Conservation (phyloP, 2,113 vertebrate genomes). For the Dicerorhinus sumatrensis region DNA sequence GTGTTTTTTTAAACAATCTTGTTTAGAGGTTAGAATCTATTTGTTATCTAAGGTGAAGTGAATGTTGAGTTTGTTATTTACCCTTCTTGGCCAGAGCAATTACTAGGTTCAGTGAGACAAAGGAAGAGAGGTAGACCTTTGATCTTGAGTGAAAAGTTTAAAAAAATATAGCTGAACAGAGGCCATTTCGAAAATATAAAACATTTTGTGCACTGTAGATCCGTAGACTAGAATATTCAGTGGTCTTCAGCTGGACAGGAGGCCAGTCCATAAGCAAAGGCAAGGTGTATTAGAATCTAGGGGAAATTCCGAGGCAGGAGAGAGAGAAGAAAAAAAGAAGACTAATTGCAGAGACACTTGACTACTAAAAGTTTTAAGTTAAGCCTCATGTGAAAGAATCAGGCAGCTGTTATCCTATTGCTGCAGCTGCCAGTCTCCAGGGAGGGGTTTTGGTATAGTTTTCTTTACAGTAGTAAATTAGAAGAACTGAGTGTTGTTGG, state of each 20-base stretch:
- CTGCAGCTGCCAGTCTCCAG: neutral
- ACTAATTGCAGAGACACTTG: neutral
- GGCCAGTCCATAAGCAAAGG: neutral
- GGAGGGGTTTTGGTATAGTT: neutral
- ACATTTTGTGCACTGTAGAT: neutral
- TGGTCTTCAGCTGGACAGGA: neutral
- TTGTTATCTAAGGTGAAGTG: neutral
- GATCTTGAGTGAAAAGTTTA: neutral
- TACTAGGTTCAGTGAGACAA: neutral
- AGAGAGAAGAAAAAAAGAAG: neutral
- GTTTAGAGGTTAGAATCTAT: neutral
- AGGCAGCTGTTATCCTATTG: neutral
- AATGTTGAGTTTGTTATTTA: neutral
- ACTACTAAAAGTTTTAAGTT: neutral
- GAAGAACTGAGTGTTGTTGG: neutral
- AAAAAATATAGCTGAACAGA: neutral
- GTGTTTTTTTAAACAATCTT: neutral
- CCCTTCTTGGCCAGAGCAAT: neutral
- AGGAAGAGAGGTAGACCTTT: neutral
- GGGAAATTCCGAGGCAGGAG: neutral
- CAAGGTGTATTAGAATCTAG: neutral
- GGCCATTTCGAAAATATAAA: neutral
- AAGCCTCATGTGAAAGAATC: neutral
- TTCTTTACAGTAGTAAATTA: neutral
- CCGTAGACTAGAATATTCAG: neutral